phyloP scores from a whole-genome alignment of 2,797 vertebrate genomes.

The Gambusia yucatana region DNA sequence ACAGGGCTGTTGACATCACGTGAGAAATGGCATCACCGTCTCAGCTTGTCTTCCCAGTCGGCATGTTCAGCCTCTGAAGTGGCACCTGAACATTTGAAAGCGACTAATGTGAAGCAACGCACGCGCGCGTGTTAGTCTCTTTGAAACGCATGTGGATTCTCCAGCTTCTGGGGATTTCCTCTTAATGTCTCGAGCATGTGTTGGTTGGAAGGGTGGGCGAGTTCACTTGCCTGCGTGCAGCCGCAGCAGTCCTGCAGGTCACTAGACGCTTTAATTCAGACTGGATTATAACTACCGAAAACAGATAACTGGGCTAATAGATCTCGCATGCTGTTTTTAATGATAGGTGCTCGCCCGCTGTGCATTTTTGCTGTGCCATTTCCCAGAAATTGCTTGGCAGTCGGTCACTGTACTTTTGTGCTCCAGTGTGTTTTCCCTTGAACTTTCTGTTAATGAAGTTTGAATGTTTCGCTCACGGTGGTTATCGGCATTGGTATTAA shows the following conservation, averaged over 20 bases:
- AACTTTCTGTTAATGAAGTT: slow-evolving; percentile 37
- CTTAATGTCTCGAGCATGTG: neutral
- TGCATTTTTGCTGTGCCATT: slow-evolving; percentile 14
- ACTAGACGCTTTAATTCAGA: slow-evolving; percentile 6
- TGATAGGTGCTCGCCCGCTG: slow-evolving; percentile 25
- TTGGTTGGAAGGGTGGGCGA: slow-evolving; percentile 4
- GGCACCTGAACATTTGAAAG: slow-evolving; percentile 64
- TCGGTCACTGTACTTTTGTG: slow-evolving; percentile 7
- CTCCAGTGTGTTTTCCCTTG: slow-evolving; percentile 33
- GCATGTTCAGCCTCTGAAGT: slow-evolving; percentile 28
- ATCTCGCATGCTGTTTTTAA: slow-evolving; percentile 39
- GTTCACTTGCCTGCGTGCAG: neutral
- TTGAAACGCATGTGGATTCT: slow-evolving; percentile 1
- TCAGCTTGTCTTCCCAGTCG: slow-evolving; percentile 51
- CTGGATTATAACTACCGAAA: slow-evolving; percentile 9
- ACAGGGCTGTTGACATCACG: slow-evolving; percentile 36
- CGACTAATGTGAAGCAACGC: slow-evolving; percentile 23
- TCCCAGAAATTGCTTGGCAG: slow-evolving; percentile 53
- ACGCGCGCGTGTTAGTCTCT: neutral
- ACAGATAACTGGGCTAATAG: slow-evolving; percentile 22
- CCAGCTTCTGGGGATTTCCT: slow-evolving; percentile 3
- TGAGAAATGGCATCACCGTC: slow-evolving; percentile 25
- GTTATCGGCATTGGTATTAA: slow-evolving; percentile 35
- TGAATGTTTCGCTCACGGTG: slow-evolving; percentile 24
- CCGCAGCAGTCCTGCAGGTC: slow-evolving; percentile 5